Percentiles rank a stretch among this genome's conserved stretches.
Evolutionary conservation across 2,113 vertebrate species (phyloP).

Genomic region (Pavo muticus): DNA sequence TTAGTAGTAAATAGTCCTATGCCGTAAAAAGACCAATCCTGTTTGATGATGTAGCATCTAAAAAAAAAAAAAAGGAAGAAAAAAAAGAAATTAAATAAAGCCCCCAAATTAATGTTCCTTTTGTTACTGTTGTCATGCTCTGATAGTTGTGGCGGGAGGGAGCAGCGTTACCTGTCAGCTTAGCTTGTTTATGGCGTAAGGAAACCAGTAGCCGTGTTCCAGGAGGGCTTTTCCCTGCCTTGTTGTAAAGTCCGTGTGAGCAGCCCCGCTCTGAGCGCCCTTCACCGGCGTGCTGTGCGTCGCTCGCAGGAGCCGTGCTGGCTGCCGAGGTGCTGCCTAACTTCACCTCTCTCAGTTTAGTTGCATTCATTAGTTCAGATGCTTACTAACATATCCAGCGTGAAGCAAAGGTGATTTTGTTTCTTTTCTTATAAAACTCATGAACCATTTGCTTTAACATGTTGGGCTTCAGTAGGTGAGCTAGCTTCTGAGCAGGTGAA

Average conservation of each 20-base stretch:
- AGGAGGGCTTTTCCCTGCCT: neutral
- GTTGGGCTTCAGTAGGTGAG: neutral
- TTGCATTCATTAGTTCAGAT: neutral
- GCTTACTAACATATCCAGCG: neutral
- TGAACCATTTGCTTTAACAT: neutral
- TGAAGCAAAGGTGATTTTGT: neutral
- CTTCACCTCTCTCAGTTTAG: neutral
- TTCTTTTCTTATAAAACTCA: neutral
- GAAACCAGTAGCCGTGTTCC: neutral
- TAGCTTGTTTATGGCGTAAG: neutral
- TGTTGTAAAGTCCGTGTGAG: neutral
- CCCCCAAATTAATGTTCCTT: slow-evolving; percentile 79
- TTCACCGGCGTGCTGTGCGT: neutral
- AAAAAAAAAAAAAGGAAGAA: slow-evolving; percentile 83
- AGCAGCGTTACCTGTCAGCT: neutral
- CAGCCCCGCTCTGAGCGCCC: neutral
- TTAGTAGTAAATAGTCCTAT: slow-evolving; percentile 87
- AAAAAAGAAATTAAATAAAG: slow-evolving; percentile 83
- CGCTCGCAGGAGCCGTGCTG: neutral
- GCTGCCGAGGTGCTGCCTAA: neutral
- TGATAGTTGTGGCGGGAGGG: slow-evolving; percentile 1
- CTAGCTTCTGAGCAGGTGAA: neutral
- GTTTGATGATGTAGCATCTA: slow-evolving; percentile 98
- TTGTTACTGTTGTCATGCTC: slow-evolving; percentile 77
- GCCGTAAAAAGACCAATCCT: slow-evolving; percentile 88